phyloP scores from a whole-genome alignment of 2,113 vertebrate genomes.

The Bujurquina vittata region DNA sequence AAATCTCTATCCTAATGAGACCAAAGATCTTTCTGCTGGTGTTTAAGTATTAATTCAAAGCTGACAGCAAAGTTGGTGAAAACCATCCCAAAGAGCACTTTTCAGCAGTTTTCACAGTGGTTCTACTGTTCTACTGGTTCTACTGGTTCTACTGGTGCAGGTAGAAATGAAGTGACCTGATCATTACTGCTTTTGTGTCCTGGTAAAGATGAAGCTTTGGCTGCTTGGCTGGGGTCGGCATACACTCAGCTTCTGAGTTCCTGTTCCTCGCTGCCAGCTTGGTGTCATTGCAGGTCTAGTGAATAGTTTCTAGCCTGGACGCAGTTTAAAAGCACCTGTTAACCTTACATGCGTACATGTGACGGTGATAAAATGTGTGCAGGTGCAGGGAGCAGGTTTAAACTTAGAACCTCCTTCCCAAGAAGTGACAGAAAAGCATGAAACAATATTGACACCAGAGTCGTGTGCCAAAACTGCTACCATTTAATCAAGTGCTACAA shows the following conservation, averaged over 20 bases:
- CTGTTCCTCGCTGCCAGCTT: neutral
- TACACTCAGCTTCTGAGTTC: neutral
- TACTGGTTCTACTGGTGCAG: neutral
- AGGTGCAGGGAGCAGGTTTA: neutral
- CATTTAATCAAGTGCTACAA: neutral
- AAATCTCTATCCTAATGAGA: conserved; percentile 3
- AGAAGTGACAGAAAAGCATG: neutral
- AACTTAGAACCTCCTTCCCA: neutral
- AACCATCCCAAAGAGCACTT: neutral
- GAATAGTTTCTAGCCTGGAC: neutral
- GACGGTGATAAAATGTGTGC: neutral
- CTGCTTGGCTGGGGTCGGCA: neutral
- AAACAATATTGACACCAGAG: too few relatives aligned
- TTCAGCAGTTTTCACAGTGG: neutral
- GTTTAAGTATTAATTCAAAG: conserved; percentile 5
- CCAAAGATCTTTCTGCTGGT: neutral
- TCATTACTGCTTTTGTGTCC: neutral
- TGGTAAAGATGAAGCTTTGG: neutral
- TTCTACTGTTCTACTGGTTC: neutral
- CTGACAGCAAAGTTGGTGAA: neutral
- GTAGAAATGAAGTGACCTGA: neutral
- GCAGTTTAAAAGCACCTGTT: neutral
- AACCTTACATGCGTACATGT: neutral
- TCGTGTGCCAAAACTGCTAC: accelerated
- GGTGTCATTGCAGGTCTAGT: neutral